phyloP scores from a whole-genome alignment of 2,113 vertebrate genomes.

The Cacatua alba region DNA sequence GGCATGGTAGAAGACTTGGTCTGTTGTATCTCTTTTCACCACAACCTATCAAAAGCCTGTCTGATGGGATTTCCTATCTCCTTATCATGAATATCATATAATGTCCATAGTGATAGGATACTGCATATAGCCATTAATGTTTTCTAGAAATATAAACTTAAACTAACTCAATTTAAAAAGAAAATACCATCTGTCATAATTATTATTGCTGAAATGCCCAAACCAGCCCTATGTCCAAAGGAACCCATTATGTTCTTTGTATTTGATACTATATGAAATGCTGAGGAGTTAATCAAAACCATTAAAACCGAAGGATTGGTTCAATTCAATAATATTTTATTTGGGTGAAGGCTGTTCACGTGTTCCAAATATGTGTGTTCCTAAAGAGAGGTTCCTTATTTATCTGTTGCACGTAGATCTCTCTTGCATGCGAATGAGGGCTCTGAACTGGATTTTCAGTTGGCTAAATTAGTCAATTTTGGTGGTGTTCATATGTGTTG shows the following conservation, averaged over 20 bases:
- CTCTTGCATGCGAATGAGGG: not conserved
- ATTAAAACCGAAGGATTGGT: not conserved
- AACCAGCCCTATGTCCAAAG: not conserved
- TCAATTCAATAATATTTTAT: not conserved
- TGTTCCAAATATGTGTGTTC: not conserved
- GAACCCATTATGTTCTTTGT: not conserved
- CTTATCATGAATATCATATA: not conserved
- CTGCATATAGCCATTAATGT: not conserved
- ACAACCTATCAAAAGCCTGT: not conserved
- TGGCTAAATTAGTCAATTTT: not conserved
- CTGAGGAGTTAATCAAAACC: not conserved
- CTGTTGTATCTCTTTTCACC: not conserved
- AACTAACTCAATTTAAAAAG: not conserved
- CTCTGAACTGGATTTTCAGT: not conserved
- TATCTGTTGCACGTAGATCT: not conserved
- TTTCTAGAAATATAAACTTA: not conserved
- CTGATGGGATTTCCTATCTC: not conserved
- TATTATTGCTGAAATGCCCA: not conserved
- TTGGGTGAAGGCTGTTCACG: not conserved
- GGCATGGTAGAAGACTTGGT: not conserved
- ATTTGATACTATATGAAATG: not conserved
- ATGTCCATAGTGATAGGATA: not conserved
- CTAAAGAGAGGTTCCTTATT: not conserved
- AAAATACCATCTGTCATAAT: not conserved
- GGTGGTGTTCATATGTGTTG: not conserved